Base-by-base conservation (phyloP, 1,140 invertebrate species). In the Halictus rubicundus region DNA sequence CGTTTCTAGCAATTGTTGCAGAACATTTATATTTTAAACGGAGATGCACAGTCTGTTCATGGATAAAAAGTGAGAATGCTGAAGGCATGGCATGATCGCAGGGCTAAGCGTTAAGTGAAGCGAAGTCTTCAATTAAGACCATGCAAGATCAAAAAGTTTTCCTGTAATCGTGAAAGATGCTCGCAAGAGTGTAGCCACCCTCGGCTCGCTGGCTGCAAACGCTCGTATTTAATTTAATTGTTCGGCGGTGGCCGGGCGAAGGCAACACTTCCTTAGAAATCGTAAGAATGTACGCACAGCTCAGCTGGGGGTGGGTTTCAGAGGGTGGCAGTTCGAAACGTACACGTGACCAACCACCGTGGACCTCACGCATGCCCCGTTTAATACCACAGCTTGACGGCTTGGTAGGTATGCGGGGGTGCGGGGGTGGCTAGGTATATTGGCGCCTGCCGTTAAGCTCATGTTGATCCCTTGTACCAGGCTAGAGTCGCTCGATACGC, bases 361-460 rank as follows among this genome's bases (percentile, higher is more conserved):
- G 84, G 77, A 86, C 82, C 84, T 87, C 85, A 87, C 87, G 82
- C 82, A 84, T 88, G 80, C 82, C 78, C 77, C 82, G 82, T 89
- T 88, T 89, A 89, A 89, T 89, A 88, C 84, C 84, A 81, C 85
- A 89, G 88, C 87, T 89, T 88, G 87, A 88, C 83, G 84, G 86
- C 68, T 82, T 78, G 82, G 86, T 74, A 64, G 81, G 82, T 81
- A 82, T 84, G 82, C 60, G 69, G 71, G 78, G 77, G 70, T 5
- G 73, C 39, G 70, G 64, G 76, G 60, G 65, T 78, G 79, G 81
- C 81, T 82, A 88, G 87, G 82, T 90, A 90, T 90, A 91, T 90
- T 90, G 89, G 89, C 88, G 88, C 86, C 86, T 87, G 88, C 85
- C 87, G 86, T 87, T 91, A 90, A 91, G 88, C 89, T 86, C 83